Base-by-base conservation (phyloP, 2,113 vertebrate species). In the Odontesthes bonariensis region DNA sequence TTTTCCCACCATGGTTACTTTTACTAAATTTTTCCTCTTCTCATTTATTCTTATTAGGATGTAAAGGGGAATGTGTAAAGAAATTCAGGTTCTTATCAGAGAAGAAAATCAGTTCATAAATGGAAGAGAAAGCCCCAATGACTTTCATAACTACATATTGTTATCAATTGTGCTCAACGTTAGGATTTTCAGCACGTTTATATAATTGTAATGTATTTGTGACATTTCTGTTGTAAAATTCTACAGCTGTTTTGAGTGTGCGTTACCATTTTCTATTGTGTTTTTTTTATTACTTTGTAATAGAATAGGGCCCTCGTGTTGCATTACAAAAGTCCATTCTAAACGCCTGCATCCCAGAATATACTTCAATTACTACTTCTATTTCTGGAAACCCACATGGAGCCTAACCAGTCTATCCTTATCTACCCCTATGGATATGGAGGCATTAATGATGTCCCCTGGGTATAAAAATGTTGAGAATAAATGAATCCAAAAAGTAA, bases 61-160 rank as follows among this genome's bases (percentile, higher is more conserved):
- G 12, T 55, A 2, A 51, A 27, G 13, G 42, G 42, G 42, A 14
- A 19, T 44, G 4, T 67, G 13, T 8, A 23, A n/a, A 40, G 19
- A 38, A 40, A 56, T 40, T 1, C 6, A n/a, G 46, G 6, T 38
- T 67, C 49, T 62, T 60, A 52, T 75, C 61, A 58, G 60, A 46
- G 33, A 42, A 56, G 16, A 8, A 71, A 74, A 58, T 60, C 4
- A 14, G 35, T 17, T 53, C 55, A 62, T 67, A 55, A 38, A 55
- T 13, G 27, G 19, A 69, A 53, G 54, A 53, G 75, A 63, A 61
- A 23, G 53, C 40, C 31, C 8, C 44, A 17, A 27, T 57, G 6
- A 20, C 33, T 33, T 22, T 42, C 16, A 44, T 33, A 51, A 40
- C n/a, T 32, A 11, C 11, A 53, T 20, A 19, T 4, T 49, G 6